Percentiles rank a stretch among this genome's conserved stretches.
These are phyloP conservation scores for Fukomys damarensis DNA, from an alignment of 2,113 vertebrate genomes.

Conservation along the genomic window DNA sequence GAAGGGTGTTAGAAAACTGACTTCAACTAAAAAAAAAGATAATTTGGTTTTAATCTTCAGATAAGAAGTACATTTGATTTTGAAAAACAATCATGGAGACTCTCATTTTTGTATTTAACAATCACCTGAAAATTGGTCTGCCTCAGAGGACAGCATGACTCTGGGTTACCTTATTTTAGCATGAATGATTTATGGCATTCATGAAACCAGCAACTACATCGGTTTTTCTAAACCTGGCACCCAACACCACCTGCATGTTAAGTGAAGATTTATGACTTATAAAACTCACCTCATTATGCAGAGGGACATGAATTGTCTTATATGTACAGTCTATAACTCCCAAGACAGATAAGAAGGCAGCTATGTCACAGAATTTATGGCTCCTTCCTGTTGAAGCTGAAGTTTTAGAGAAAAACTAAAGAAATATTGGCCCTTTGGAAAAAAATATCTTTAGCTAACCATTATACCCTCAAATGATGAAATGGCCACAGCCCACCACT, in stretches of 20 bases:
- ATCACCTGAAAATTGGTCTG: conserved; percentile 88
- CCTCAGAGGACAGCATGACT: conserved; percentile 85
- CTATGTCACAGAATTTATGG: conserved; percentile 86
- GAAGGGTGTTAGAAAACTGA: conserved; percentile 23
- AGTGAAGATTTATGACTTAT: conserved; percentile 88
- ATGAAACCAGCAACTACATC: conserved; percentile 86
- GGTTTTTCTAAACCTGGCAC: conserved; percentile 87
- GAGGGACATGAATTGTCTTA: conserved; percentile 87
- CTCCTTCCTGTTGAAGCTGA: conserved; percentile 75
- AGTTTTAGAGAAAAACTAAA: conserved; percentile 80
- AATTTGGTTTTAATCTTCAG: conserved; percentile 73
- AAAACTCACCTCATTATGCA: conserved; percentile 88
- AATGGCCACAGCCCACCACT: conserved; percentile 63
- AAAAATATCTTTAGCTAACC: conserved; percentile 76
- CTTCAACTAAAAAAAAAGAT: conserved; percentile 57
- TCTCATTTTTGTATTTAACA: conserved; percentile 86
- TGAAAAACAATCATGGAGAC: conserved; percentile 85
- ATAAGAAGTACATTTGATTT: conserved; percentile 81
- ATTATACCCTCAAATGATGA: conserved; percentile 62
- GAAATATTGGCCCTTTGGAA: conserved; percentile 78
- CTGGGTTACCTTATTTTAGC: conserved; percentile 84
- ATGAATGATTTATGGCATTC: conserved; percentile 89
- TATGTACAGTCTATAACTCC: conserved; percentile 87
- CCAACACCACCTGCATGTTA: conserved; percentile 87
- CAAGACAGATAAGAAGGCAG: conserved; percentile 85